Conservation (phyloP, 64 coral and sea anemone species). For the Montipora efflorescens region DNA sequence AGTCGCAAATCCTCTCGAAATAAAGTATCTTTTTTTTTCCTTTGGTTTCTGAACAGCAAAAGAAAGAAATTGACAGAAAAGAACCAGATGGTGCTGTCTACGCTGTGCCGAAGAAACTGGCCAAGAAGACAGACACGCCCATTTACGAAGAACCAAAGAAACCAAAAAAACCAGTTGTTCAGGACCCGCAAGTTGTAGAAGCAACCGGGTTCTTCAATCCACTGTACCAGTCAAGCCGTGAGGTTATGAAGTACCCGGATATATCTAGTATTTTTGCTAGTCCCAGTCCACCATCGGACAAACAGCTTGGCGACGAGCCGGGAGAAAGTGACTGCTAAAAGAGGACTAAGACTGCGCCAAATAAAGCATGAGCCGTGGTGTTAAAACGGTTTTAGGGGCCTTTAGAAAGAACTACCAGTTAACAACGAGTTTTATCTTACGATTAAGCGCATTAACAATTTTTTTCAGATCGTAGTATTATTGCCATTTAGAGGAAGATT, state of each 20-base stretch:
- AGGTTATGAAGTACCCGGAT: slow-evolving; percentile 1
- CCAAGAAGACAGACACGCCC: background rate
- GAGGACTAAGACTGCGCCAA: no score
- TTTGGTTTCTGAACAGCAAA: slow-evolving; percentile 1
- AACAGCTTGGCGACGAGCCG: slow-evolving; percentile 2
- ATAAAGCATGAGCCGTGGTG: no score
- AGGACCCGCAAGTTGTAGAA: background rate
- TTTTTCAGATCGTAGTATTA: no score
- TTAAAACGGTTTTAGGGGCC: no score
- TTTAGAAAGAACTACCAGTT: no score
- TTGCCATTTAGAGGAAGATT: no score
- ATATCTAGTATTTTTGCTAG: slow-evolving; percentile 28
- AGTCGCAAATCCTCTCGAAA: background rate
- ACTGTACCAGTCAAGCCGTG: slow-evolving; percentile 36
- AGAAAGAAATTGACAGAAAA: background rate
- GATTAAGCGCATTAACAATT: no score
- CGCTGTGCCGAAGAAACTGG: background rate
- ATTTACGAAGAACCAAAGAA: background rate
- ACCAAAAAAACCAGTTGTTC: background rate
- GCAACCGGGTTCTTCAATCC: slow-evolving; percentile 53
- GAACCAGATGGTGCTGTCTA: background rate
- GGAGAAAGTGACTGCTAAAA: background rate
- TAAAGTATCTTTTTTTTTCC: background rate
- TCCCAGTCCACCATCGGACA: background rate
- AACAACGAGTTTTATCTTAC: no score